Base-by-base conservation (phyloP, 2,888 invertebrate genomes). In the Epicampocera succincta region DNA sequence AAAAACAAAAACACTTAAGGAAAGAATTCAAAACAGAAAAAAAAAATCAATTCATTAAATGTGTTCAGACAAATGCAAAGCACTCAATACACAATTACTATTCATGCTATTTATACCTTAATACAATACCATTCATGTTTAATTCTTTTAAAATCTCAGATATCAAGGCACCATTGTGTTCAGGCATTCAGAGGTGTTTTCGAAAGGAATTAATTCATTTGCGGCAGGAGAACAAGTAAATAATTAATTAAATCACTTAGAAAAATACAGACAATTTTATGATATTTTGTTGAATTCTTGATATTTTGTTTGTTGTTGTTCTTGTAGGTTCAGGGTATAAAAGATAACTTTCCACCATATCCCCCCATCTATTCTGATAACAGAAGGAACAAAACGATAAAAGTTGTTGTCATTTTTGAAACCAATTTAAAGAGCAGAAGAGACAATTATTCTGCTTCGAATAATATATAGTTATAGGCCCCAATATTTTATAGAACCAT, bases 91-190 rank as follows among this genome's bases (percentile, higher is more conserved):
- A 69, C 68, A 76, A 76, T 69, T 68, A 46, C 76, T 52, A 76
- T 76, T 61, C 68, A 69, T 61, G 52, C 76, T 68, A 33, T 76
- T 76, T 61, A 68, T 76, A 61, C 38, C 68, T 75, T 50, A 68
- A 68, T 52, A 75, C 68, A 76, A 74, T 69, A 44, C 76, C 68
- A 69, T 52, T 76, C 68, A 61, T 29, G 17, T 61, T 69, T 61
- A 76, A 76, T 69, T 76, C 76, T 61, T 52, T 76, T 69, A 61
- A 76, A 68, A 68, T 76, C 68, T 61, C 33, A 61, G 38, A 69
- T 69, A 46, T 69, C 61, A 61, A 68, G 68, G 40, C 42, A 21
- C 50, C 33, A 68, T 69, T 76, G 76, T 76, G 6, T 54, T 21
- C 6, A 38, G 11, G 15, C 12, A 12, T 54, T 11, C 68, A 44